Conservation (phyloP, 2,888 invertebrate species). For the Apamea monoglypha region DNA sequence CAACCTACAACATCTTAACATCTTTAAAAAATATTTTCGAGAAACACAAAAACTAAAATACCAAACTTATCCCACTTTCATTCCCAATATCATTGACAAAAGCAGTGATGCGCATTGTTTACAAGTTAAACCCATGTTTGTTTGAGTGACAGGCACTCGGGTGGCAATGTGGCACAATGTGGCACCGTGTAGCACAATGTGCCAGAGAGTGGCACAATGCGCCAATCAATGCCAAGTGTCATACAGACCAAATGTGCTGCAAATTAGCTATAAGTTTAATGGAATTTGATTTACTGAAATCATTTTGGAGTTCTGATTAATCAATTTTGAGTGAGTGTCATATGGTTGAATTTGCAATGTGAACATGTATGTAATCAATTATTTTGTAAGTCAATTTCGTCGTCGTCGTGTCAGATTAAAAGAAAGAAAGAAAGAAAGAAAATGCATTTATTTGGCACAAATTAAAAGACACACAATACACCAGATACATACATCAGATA, state of each 20-base stretch:
- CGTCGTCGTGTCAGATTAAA: too few species aligned
- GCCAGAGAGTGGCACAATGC: slow-evolving; percentile 76
- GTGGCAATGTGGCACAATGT: slow-evolving; percentile 76
- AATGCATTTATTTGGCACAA: too few species aligned
- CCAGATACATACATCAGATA: too few species aligned
- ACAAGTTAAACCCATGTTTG: slow-evolving; percentile 84
- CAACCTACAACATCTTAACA: too few species aligned
- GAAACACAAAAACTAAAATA: slow-evolving; percentile 20
- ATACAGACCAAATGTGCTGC: slow-evolving; percentile 51
- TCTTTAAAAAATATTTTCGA: neutral
- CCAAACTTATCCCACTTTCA: slow-evolving; percentile 47
- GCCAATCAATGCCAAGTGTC: slow-evolving; percentile 74
- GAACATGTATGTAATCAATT: neutral
- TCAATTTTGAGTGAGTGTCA: neutral
- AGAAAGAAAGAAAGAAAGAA: too few species aligned
- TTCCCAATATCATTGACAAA: slow-evolving; percentile 69
- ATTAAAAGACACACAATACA: too few species aligned
- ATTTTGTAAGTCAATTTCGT: neutral
- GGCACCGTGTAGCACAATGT: slow-evolving; percentile 71
- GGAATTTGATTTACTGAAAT: slow-evolving; percentile 29
- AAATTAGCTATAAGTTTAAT: slow-evolving; percentile 57
- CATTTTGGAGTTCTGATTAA: slow-evolving; percentile 14
- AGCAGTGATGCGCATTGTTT: slow-evolving; percentile 81
- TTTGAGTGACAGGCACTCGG: slow-evolving; percentile 80
- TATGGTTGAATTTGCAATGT: neutral